A percentile compares a stretch with the other conserved stretches of the same genome.
These are phyloP conservation scores for Orius laevigatus DNA, from an alignment of 1,140 invertebrate genomes.

Conservation along the genomic window DNA sequence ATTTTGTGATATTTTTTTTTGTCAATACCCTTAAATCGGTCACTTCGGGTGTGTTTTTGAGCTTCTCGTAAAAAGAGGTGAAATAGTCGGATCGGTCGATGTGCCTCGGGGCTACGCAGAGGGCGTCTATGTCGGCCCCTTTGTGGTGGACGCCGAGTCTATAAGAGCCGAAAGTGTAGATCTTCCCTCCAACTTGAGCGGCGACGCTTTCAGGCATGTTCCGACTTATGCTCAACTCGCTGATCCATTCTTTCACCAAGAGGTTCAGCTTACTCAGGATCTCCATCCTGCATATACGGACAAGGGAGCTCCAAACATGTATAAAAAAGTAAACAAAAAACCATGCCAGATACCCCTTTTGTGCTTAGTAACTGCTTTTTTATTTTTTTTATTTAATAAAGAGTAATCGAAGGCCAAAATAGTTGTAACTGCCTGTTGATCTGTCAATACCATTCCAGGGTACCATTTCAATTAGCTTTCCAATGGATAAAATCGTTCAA, in stretches of 20 bases:
- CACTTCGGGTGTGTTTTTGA: slow-evolving; percentile 77
- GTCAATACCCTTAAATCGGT: slow-evolving; percentile 51
- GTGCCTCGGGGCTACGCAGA: slow-evolving; percentile 93
- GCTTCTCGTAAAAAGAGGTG: slow-evolving; percentile 76
- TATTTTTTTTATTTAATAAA: too few relatives aligned
- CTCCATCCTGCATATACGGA: slow-evolving; percentile 30
- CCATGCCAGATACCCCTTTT: too few relatives aligned
- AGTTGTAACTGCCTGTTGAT: too few relatives aligned
- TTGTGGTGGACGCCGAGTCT: slow-evolving; percentile 81
- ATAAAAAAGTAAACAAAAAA: too few relatives aligned
- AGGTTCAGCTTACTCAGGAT: slow-evolving; percentile 64
- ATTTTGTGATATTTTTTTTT: not conserved
- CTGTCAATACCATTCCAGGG: too few relatives aligned
- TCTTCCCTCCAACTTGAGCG: slow-evolving; percentile 86
- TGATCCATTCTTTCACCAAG: slow-evolving; percentile 83
- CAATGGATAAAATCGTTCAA: too few relatives aligned
- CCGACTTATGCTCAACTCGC: slow-evolving; percentile 63
- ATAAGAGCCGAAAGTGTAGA: slow-evolving; percentile 98
- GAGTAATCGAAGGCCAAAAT: too few relatives aligned
- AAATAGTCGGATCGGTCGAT: slow-evolving; percentile 92
- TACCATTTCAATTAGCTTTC: too few relatives aligned
- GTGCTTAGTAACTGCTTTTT: too few relatives aligned
- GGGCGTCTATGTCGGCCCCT: slow-evolving; percentile 97
- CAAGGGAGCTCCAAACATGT: too few relatives aligned
- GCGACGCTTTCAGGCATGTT: slow-evolving; percentile 77